Conservation (phyloP, 37 sponge, comb jelly and placozoan species). For the Diacarnus erythraeanus region DNA sequence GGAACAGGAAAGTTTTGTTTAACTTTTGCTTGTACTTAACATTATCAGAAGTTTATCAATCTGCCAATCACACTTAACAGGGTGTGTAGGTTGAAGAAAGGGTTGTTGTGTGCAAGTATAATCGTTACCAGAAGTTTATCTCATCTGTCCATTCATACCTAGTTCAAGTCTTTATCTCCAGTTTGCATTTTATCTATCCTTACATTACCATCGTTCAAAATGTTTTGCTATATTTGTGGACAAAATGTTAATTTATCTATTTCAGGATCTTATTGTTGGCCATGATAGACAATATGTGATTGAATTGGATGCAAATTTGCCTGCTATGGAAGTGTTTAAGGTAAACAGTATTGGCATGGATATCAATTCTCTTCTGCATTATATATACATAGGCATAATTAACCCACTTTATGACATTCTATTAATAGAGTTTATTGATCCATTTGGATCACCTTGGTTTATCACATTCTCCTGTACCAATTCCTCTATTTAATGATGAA, state of each 20-base stretch:
- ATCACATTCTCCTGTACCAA: conserved; percentile 48
- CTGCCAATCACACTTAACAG: no score
- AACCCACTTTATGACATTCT: background rate
- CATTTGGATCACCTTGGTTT: conserved; percentile 39
- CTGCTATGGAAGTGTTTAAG: conserved; percentile 74
- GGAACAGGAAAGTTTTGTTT: no score
- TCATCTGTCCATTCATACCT: no score
- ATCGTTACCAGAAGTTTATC: no score
- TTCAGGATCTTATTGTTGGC: conserved; percentile 75
- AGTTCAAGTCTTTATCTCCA: no score
- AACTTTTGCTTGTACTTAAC: no score
- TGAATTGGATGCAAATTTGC: conserved; percentile 86
- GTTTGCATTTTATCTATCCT: no score
- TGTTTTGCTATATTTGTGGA: background rate
- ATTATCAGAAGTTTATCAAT: no score
- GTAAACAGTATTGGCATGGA: conserved; percentile 17
- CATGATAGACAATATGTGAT: conserved; percentile 79
- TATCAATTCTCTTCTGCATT: background rate
- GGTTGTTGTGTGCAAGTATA: no score
- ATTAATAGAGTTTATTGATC: conserved; percentile 52
- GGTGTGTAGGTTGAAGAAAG: no score
- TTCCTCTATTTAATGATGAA: conserved; percentile 33
- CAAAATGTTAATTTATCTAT: background rate
- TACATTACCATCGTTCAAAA: no score
- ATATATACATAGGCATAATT: background rate